A percentile compares a stretch with the other conserved stretches of the same genome.
Evolutionary conservation across 92 coral and sea anemone species (phyloP).

Genomic region (Montipora capitata): DNA sequence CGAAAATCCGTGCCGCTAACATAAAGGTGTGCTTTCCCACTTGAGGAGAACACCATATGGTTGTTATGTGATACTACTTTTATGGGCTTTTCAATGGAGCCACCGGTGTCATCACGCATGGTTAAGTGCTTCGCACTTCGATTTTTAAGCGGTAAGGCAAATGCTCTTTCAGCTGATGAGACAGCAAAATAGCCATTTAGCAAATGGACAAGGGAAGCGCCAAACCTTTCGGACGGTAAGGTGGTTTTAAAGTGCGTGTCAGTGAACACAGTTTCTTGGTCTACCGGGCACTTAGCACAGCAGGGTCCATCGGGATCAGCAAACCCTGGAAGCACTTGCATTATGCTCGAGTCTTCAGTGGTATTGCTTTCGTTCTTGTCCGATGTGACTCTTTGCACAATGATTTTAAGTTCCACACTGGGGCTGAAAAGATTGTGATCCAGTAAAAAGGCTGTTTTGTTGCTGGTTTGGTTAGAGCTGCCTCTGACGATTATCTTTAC

Average conservation of each 20-base stretch:
- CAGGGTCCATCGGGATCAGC: constrained; percentile 89
- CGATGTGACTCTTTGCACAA: constrained; percentile 86
- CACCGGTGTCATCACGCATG: constrained; percentile 32
- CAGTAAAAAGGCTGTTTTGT: constrained; percentile 55
- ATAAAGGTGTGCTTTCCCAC: constrained; percentile 63
- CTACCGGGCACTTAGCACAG: constrained; percentile 74
- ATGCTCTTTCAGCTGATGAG: constrained; percentile 74
- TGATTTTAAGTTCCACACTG: constrained; percentile 78
- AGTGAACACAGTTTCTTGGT: constrained; percentile 54
- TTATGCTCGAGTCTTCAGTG: constrained; percentile 74
- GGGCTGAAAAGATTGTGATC: constrained; percentile 81
- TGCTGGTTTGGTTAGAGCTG: constrained; percentile 33
- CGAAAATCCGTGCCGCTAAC: constrained; percentile 26
- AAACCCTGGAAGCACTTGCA: constrained; percentile 83
- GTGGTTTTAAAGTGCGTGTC: constrained; percentile 92
- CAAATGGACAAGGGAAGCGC: constrained; percentile 80
- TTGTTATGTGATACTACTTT: constrained; percentile 53
- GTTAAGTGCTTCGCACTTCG: constrained; percentile 49
- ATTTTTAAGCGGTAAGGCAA: constrained; percentile 68
- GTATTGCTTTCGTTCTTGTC: constrained; percentile 88
- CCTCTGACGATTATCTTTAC: constrained; percentile 66
- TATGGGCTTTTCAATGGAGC: constrained; percentile 17
- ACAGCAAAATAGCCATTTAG: constrained; percentile 76
- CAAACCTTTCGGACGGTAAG: constrained; percentile 73
- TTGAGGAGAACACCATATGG: constrained; percentile 48